A percentile compares a stretch with the other conserved stretches of the same genome.
Conservation (phyloP, 2,113 vertebrate species). For the Stegastes partitus region DNA sequence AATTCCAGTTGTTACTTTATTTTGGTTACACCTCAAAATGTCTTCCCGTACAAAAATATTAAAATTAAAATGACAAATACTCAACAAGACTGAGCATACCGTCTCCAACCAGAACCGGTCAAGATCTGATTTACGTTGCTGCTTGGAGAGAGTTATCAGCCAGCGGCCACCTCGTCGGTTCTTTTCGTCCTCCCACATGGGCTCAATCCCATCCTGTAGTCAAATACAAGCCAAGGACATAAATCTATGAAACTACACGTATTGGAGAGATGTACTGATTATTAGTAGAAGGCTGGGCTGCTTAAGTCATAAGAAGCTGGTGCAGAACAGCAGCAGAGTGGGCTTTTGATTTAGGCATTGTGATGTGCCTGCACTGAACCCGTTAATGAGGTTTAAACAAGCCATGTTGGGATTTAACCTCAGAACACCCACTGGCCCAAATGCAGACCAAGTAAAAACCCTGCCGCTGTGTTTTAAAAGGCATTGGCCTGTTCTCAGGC, state of each 20-base stretch:
- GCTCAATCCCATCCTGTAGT: slow-evolving; percentile 95
- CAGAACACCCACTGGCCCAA: no score
- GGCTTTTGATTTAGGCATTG: neutral
- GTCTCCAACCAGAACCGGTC: slow-evolving; percentile 99
- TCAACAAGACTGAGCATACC: slow-evolving; percentile 79
- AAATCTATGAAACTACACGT: neutral
- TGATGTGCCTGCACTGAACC: neutral
- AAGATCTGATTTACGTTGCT: slow-evolving; percentile 94
- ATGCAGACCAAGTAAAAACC: no score
- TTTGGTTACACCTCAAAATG: neutral
- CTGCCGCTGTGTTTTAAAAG: no score
- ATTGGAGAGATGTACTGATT: neutral
- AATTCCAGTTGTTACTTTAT: no score
- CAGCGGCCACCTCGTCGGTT: slow-evolving; percentile 96
- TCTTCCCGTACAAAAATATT: neutral
- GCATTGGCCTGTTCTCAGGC: no score
- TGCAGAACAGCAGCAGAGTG: neutral
- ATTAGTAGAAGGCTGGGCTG: neutral
- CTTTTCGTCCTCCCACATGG: slow-evolving; percentile 98
- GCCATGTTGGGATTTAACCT: neutral
- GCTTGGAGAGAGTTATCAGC: slow-evolving; percentile 96
- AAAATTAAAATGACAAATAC: neutral
- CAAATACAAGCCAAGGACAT: slow-evolving; percentile 2
- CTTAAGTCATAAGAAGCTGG: neutral
- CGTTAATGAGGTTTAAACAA: neutral